These are phyloP conservation scores for Synergus japonicus DNA, from an alignment of 2,888 invertebrate species.

Conservation along the genomic window DNA sequence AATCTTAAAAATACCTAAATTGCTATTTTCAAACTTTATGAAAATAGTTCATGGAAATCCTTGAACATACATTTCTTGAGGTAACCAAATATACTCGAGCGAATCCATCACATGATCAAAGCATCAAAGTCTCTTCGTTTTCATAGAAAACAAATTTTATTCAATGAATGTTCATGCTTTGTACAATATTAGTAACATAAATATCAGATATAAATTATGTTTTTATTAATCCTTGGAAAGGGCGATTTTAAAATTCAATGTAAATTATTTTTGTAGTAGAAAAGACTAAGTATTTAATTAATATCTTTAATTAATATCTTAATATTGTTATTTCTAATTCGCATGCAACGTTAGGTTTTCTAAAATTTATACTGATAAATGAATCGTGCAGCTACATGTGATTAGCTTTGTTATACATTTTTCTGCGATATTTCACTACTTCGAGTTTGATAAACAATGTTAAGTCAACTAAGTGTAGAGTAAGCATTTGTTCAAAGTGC, in stretches of 20 bases:
- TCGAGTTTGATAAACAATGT: not conserved
- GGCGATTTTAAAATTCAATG: not conserved
- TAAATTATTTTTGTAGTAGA: not conserved
- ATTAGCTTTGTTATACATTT: not conserved
- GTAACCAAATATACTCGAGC: not conserved
- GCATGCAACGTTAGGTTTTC: constrained; percentile 68
- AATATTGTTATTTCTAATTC: too few relatives aligned
- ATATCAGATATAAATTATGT: not conserved
- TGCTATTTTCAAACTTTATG: not conserved
- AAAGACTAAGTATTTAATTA: too few relatives aligned
- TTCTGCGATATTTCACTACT: not conserved
- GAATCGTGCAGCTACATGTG: not conserved
- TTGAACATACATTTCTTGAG: constrained; percentile 11
- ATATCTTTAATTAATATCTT: too few relatives aligned
- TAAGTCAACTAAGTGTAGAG: constrained; percentile 5
- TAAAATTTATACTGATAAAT: not conserved
- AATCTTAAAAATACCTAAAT: not conserved
- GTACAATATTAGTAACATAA: constrained; percentile 6
- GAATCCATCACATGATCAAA: not conserved
- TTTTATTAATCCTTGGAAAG: not conserved
- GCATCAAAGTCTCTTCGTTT: not conserved
- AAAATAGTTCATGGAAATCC: not conserved
- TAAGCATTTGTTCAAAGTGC: constrained; percentile 26
- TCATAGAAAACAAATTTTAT: not conserved
- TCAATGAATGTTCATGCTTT: not conserved